A percentile compares a stretch with the other conserved stretches of the same genome.
Evolutionary conservation across 2,797 vertebrate species (phyloP).

Genomic region (Natrix natrix): DNA sequence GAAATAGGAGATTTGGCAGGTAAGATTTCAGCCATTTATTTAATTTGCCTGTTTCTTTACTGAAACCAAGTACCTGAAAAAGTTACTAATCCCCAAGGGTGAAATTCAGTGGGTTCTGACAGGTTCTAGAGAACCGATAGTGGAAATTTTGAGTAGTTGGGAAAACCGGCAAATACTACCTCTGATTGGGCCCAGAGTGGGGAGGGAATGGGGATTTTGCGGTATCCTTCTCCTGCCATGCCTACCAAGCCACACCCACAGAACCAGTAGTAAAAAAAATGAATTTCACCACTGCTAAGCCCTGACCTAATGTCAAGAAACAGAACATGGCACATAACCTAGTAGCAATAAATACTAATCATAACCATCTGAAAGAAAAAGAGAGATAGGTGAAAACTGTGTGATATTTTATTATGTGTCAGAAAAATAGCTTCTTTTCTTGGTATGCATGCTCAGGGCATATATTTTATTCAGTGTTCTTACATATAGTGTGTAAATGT

Average conservation of each 20-base stretch:
- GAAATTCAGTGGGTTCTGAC: too few relatives aligned
- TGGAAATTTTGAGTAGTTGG: too few relatives aligned
- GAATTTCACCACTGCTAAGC: too few relatives aligned
- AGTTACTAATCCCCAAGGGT: not conserved
- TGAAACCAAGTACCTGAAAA: not conserved
- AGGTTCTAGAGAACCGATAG: too few relatives aligned
- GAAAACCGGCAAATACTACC: too few relatives aligned
- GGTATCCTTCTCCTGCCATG: too few relatives aligned
- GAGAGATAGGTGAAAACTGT: not conserved
- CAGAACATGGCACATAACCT: not conserved
- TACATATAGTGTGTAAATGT: not conserved
- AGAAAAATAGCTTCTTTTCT: not conserved
- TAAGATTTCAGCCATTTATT: not conserved
- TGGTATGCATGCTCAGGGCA: not conserved
- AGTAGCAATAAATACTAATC: not conserved
- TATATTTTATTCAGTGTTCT: not conserved
- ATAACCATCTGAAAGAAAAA: not conserved
- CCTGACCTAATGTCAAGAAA: not conserved
- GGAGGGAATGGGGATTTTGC: too few relatives aligned
- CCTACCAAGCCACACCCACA: too few relatives aligned
- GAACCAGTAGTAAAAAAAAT: too few relatives aligned
- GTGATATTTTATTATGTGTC: not conserved
- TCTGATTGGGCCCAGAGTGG: too few relatives aligned
- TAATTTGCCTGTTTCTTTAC: not conserved
- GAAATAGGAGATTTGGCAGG: not conserved